Evolutionary conservation across 2,888 invertebrate genomes (phyloP), one percentile per base, ranked within the genome.

Genomic region (Aproaerema taeniolella): DNA sequence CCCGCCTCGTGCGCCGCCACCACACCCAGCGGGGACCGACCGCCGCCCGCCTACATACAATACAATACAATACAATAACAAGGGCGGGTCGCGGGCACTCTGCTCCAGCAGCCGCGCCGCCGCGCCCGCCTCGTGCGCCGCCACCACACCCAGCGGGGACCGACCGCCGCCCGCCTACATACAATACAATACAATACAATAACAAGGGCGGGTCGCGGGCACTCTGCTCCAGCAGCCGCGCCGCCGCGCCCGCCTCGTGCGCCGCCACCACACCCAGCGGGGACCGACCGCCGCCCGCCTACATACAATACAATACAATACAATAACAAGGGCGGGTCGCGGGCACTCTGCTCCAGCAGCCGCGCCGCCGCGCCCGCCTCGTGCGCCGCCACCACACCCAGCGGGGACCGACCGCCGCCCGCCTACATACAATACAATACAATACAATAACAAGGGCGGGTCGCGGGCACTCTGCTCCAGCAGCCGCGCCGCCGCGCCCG

Each of bases 281-380:
- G 1, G 74, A 73, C 49, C 47, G 52, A 8, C 60, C 62, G 2
- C 46, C 49, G 16, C 28, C 28, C 28, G 47, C 38, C 50, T 45
- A 35, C 10, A 11, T 8, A 26, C 15, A 1, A 8, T 10, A 6
- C 15, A 3, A 6, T n/a, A n/a, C n/a, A n/a, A n/a, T n/a, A n/a
- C n/a, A n/a, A n/a, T n/a, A n/a, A n/a, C n/a, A 87, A 87, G 11
- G 87, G 86, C 35, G 86, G 75, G 31, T 83, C 85, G 26, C 79
- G 74, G 43, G 77, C 68, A 54, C 83, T 71, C 63, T 86, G 86
- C 60, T 85, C 83, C 49, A 87, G 61, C 55, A 87, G 69, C 24
- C 85, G 73, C 40, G 72, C 63, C 15, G 75, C 69, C 17, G 81
- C 67, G 12, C 67, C 63, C 42, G 80, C 69, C 41, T 82, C 83